These are phyloP conservation scores for Pteria penguin DNA, from an alignment of 2,888 invertebrate species.

Conservation along the genomic window DNA sequence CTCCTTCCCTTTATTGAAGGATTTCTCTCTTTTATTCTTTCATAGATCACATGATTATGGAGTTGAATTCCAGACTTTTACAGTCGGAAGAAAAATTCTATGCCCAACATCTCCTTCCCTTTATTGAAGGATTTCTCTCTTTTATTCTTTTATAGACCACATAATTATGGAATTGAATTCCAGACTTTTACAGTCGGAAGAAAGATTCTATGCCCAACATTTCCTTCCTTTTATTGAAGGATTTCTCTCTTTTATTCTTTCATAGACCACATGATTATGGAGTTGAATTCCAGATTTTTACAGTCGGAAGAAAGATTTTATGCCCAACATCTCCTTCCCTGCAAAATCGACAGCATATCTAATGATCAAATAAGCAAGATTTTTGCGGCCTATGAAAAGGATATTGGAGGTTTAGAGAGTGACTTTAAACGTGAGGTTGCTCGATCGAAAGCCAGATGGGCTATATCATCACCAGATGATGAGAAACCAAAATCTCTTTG, in stretches of 20 bases:
- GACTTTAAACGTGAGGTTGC: background rate
- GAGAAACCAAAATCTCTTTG: background rate
- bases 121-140: slow-evolving; percentile 10
- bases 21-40: slow-evolving; percentile 18
- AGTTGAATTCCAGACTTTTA: background rate
- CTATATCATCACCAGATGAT: background rate
- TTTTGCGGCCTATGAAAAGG: background rate
- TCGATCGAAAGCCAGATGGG: background rate
- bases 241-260: slow-evolving; percentile 18
- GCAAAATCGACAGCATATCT: background rate
- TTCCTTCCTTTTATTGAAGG: background rate
- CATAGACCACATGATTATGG: slow-evolving; percentile 13
- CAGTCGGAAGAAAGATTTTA: background rate
- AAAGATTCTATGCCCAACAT: background rate
- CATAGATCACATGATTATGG: slow-evolving; percentile 14
- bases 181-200: background rate
- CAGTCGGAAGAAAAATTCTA: background rate
- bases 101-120: background rate
- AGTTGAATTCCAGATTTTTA: background rate
- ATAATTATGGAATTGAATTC: background rate
- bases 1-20: background rate
- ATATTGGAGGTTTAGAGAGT: background rate
- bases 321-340: background rate
- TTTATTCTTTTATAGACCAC: slow-evolving; percentile 22
- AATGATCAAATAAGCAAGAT: background rate